These are phyloP conservation scores for Littorina saxatilis DNA, from an alignment of 1,140 invertebrate species.

Conservation along the genomic window DNA sequence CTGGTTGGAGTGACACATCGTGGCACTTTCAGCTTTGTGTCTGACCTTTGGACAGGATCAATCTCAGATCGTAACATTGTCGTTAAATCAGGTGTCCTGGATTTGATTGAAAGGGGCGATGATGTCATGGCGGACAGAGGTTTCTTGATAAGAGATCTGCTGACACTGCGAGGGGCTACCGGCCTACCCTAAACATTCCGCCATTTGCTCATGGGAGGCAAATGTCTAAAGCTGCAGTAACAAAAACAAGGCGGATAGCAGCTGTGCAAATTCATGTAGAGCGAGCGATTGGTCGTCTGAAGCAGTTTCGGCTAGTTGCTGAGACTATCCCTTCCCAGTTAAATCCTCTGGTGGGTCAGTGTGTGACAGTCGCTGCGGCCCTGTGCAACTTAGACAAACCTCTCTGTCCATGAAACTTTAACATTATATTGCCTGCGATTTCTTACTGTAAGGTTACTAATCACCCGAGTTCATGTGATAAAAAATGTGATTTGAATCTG, in stretches of 20 bases:
- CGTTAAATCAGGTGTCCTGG: constrained; percentile 57
- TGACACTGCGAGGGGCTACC: constrained; percentile 45
- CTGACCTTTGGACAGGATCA: constrained; percentile 57
- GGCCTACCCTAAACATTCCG: constrained; percentile 51
- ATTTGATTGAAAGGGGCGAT: constrained; percentile 47
- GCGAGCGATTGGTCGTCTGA: constrained; percentile 39
- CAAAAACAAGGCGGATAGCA: constrained; percentile 37
- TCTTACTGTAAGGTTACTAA: no score
- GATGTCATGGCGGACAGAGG: constrained; percentile 51
- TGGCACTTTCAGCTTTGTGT: constrained; percentile 60
- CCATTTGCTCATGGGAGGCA: constrained; percentile 43
- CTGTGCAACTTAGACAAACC: constrained; percentile 24
- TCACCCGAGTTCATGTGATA: no score
- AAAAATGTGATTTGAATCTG: no score
- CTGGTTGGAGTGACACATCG: constrained; percentile 60
- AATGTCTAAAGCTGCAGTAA: background rate
- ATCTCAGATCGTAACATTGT: constrained; percentile 64
- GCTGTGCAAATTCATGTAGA: constrained; percentile 47
- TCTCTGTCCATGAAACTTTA: no score
- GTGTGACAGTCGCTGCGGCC: constrained; percentile 33
- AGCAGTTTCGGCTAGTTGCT: constrained; percentile 40
- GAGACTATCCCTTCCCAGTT: constrained; percentile 39
- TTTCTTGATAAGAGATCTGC: constrained; percentile 47
- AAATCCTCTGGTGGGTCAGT: constrained; percentile 33
- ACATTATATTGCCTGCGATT: no score